These are phyloP conservation scores for Trilocha varians DNA, from an alignment of 2,888 invertebrate species.

Conservation along the genomic window DNA sequence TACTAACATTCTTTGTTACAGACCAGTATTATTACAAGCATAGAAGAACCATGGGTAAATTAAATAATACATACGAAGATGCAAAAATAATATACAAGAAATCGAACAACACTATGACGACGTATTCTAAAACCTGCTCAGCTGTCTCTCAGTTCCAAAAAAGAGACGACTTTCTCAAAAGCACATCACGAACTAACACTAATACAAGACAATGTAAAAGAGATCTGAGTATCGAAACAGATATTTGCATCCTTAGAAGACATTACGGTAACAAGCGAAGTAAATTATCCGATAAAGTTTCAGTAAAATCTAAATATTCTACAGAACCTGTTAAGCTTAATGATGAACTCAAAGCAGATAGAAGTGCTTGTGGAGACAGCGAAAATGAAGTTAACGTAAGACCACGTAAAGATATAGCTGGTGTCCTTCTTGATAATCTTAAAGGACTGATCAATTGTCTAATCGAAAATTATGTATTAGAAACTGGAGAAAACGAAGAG, in stretches of 20 bases:
- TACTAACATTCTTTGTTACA: constrained; percentile 57
- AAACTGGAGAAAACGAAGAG: constrained; percentile 32
- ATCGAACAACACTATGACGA: constrained; percentile 30
- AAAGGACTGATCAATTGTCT: constrained; percentile 40
- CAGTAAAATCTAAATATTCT: constrained; percentile 33
- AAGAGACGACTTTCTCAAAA: constrained; percentile 25
- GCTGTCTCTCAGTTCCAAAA: constrained; percentile 29
- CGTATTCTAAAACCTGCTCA: constrained; percentile 38
- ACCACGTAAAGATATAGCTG: constrained; percentile 29
- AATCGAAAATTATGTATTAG: constrained; percentile 37
- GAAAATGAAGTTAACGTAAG: constrained; percentile 16
- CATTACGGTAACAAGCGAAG: constrained; percentile 34
- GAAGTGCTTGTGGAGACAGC: constrained; percentile 41
- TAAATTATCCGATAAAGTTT: constrained; percentile 22
- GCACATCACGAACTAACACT: constrained; percentile 26
- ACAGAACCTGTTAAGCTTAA: constrained; percentile 22
- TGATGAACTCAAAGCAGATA: constrained; percentile 27
- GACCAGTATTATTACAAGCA: constrained; percentile 22
- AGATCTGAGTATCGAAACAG: constrained; percentile 55
- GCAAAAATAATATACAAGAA: constrained; percentile 43
- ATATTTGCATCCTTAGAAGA: constrained; percentile 44
- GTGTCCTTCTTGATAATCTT: constrained; percentile 43
- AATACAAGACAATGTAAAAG: constrained; percentile 35
- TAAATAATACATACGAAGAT: constrained; percentile 20
- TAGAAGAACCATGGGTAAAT: constrained; percentile 32